Evolutionary conservation across 2,113 vertebrate genomes (phyloP).

Genomic region (Otis tarda): DNA sequence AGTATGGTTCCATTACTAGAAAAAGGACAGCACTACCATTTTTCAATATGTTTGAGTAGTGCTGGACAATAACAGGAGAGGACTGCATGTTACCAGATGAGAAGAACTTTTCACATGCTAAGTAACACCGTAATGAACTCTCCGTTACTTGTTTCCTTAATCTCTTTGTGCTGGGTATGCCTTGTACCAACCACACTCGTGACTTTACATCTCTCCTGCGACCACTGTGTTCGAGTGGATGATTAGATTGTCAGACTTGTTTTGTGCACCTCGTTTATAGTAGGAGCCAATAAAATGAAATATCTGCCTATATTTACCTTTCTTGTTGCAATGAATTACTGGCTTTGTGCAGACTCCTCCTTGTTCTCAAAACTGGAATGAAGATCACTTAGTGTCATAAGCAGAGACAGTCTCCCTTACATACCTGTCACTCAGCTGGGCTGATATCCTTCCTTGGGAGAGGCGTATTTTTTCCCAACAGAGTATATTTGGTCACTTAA

Average conservation of each 20-base stretch:
- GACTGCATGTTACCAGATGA: background rate
- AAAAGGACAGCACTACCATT: background rate
- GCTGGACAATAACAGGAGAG: background rate
- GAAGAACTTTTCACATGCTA: background rate
- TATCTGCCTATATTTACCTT: background rate
- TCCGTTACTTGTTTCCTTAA: background rate
- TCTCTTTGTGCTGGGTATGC: background rate
- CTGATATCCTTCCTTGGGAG: background rate
- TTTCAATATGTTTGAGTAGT: background rate
- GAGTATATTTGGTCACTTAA: background rate
- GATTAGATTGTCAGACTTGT: background rate
- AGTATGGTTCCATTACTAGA: background rate
- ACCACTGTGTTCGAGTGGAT: background rate
- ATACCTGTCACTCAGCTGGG: background rate
- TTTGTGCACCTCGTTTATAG: background rate
- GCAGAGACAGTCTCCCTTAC: background rate
- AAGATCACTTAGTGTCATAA: background rate
- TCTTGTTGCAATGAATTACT: fast-evolving
- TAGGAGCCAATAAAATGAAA: background rate
- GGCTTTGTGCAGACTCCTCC: background rate
- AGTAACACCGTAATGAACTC: background rate
- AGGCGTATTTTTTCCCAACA: background rate
- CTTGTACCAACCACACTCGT: fast-evolving
- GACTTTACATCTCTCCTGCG: background rate
- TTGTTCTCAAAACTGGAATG: background rate